Base-by-base conservation (phyloP, 2,888 invertebrate species). In the Apodemia mormo region DNA sequence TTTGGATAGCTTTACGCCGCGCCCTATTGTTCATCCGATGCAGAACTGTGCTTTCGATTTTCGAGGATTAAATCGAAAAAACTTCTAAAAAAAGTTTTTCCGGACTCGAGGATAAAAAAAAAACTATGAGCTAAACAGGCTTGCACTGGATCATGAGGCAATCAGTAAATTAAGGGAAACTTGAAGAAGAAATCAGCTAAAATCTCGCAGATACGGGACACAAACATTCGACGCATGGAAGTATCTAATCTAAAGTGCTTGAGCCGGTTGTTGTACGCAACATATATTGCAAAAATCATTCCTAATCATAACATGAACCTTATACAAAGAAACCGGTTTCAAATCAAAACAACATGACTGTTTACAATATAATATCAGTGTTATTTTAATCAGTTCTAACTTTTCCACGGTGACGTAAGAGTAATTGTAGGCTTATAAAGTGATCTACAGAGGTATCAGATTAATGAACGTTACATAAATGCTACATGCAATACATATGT, bases 271-370 rank as follows among this genome's bases (percentile, higher is more conserved):
- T 58, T 58, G 61, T 12, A 61, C 30, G 30, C 61, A 33, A 61
- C 33, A 33, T 61, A 14, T 14, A 14, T 14, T 33, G 61, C 61
- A 33, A 61, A 61, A 33, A 61, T 61, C 14, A 61, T 33, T 33
- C 58, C 30, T 29, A 30, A 58, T 29, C 58, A 30, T 58, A 45
- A 52, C 6, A 30, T 33, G 33, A 33, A 61, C 12, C 12, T 12
- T 30, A 12, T 52, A 58, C 30, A 61, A 12, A 30, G 61, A 58
- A 61, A 61, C 61, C 33, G 61, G 61, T 61, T 61, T 12, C 61
- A 33, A 61, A 61, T 61, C 33, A 61, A 61, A 61, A 30, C 61
- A 33, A 61, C 33, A 58, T 58, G 30, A 30, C 30, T 58, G 29
- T 58, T 58, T 58, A 30, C 22, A n/a, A 58, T 58, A 29, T 58